A percentile compares a stretch with the other conserved stretches of the same genome.
phyloP scores from a whole-genome alignment of 2,888 invertebrate genomes.

The Augochlorella aurata region DNA sequence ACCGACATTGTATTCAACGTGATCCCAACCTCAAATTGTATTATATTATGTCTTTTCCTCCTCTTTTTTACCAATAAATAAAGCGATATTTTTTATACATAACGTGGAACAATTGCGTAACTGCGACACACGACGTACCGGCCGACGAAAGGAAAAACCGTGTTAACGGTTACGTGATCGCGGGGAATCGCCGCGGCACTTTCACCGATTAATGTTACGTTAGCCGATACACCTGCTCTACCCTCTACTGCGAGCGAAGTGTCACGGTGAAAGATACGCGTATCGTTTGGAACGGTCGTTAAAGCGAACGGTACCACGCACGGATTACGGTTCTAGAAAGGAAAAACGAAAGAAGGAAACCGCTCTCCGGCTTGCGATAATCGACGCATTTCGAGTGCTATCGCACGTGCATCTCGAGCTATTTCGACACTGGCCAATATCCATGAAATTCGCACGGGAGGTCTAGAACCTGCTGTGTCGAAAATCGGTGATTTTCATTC shows the following conservation, averaged over 20 bases:
- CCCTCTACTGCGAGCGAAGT: slow-evolving; percentile 17
- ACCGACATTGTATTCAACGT: slow-evolving; percentile 64
- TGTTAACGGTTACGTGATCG: slow-evolving; percentile 57
- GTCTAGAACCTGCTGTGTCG: background rate
- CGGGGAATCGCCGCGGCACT: slow-evolving; percentile 60
- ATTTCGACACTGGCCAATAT: background rate
- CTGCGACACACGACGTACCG: background rate
- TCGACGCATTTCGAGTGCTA: background rate
- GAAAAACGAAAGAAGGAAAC: slow-evolving; percentile 19
- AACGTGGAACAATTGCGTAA: slow-evolving; percentile 56
- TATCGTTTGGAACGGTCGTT: slow-evolving; percentile 43
- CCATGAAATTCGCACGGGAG: background rate
- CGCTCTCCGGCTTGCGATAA: background rate
- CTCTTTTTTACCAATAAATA: slow-evolving; percentile 62
- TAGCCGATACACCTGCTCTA: slow-evolving; percentile 56
- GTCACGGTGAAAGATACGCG: slow-evolving; percentile 44
- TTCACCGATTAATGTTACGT: slow-evolving; percentile 64
- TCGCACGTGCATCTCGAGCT: background rate
- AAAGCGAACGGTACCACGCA: slow-evolving; percentile 34
- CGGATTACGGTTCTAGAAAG: slow-evolving; percentile 10
- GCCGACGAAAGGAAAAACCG: slow-evolving; percentile 18
- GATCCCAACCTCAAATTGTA: slow-evolving; percentile 63
- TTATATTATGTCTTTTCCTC: slow-evolving; percentile 49
- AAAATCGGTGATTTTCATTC: background rate
- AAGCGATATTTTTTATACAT: slow-evolving; percentile 68